Conservation (phyloP, 2,113 vertebrate species). For the Gymnocephalus cernua region DNA sequence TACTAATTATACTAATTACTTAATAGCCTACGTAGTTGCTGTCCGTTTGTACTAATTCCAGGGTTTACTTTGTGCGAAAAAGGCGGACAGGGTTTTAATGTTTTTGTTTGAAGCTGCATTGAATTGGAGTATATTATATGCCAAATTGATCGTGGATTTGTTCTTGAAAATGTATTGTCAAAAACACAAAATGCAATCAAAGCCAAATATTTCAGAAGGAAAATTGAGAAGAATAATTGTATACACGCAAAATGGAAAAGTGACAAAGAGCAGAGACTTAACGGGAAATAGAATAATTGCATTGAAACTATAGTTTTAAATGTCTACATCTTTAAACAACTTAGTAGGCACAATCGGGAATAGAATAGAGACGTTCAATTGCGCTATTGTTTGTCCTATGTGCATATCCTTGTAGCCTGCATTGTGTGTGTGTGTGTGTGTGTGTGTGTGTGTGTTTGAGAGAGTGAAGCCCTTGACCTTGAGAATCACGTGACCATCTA, state of each 20-base stretch:
- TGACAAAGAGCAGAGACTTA: not conserved
- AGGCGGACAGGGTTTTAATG: not conserved
- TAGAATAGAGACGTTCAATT: not conserved
- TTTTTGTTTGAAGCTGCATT: not conserved
- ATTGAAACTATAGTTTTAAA: not conserved
- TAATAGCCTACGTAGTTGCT: not conserved
- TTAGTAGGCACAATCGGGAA: not conserved
- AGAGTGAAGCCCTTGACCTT: conserved; percentile 76
- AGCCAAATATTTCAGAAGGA: not conserved
- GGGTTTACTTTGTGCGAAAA: not conserved
- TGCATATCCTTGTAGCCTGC: not conserved
- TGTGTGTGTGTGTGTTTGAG: conserved; percentile 1
- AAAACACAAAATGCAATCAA: not conserved
- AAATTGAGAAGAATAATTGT: not conserved
- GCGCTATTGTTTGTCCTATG: conserved; percentile 4
- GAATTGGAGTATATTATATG: not conserved
- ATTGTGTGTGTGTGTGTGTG: not conserved
- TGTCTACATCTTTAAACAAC: not conserved
- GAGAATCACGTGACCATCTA: conserved; percentile 46
- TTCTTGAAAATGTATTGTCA: not conserved
- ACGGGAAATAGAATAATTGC: not conserved
- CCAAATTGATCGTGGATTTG: not conserved
- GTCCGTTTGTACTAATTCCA: not conserved
- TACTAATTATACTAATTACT: not conserved
- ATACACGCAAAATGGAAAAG: not conserved